These are phyloP conservation scores for Lagorchestes hirsutus DNA, from an alignment of 2,797 vertebrate species.

Conservation along the genomic window DNA sequence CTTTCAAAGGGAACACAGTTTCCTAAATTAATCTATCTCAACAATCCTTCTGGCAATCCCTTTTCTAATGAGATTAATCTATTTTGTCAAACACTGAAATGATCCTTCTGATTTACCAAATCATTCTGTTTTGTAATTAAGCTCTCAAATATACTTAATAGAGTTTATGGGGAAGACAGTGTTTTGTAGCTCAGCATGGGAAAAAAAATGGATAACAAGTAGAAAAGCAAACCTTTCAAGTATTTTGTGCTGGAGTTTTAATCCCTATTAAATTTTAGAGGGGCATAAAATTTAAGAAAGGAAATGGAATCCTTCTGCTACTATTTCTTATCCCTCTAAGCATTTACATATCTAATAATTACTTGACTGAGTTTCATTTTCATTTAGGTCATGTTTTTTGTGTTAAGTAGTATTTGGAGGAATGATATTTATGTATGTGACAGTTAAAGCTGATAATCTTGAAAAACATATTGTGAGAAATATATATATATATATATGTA, in stretches of 20 bases:
- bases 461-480: too few species aligned
- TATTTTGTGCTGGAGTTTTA: neutral
- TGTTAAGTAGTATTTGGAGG: neutral
- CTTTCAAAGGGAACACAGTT: neutral
- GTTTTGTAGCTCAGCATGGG: neutral
- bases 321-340: neutral
- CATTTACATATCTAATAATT: neutral
- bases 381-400: neutral
- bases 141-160: neutral
- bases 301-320: neutral
- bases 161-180: neutral
- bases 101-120: neutral
- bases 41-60: neutral
- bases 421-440: neutral
- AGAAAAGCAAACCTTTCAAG: neutral
- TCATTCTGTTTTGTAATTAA: slow-evolving; percentile 26
- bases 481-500: neutral
- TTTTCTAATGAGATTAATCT: neutral
- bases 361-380: neutral
- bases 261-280: neutral
- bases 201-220: slow-evolving; percentile 18
- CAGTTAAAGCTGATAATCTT: too few species aligned
- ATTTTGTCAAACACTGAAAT: neutral
- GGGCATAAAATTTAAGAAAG: neutral
- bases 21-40: neutral